phyloP scores from a whole-genome alignment of 2,888 invertebrate species.

The Xestia ashworthii region DNA sequence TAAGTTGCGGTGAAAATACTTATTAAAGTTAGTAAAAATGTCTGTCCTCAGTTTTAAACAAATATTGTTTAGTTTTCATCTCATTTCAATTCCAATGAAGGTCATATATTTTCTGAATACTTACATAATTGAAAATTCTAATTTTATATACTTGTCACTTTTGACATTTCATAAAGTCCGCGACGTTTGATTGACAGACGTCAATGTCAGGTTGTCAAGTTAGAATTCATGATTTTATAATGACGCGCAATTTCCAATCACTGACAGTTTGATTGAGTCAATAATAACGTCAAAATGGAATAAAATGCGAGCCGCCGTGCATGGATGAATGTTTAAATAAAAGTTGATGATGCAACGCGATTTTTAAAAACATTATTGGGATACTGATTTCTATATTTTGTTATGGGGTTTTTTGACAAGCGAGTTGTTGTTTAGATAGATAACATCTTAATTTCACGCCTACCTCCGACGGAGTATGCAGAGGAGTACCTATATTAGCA shows the following conservation, averaged over 20 bases:
- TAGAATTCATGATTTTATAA: slow-evolving; percentile 50
- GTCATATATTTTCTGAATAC: neutral
- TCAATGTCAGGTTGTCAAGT: slow-evolving; percentile 27
- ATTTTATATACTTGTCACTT: neutral
- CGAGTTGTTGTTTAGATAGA: neutral
- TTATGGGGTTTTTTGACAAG: neutral
- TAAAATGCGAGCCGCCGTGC: neutral
- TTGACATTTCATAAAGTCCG: neutral
- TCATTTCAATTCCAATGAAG: neutral
- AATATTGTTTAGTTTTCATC: neutral
- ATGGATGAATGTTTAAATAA: neutral
- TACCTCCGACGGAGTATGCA: too few species aligned
- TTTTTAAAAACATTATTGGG: neutral
- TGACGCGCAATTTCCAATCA: slow-evolving; percentile 32
- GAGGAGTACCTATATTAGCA: too few species aligned
- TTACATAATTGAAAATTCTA: neutral
- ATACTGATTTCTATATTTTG: neutral
- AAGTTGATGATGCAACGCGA: neutral
- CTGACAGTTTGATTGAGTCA: slow-evolving; percentile 28
- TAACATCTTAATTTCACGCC: too few species aligned
- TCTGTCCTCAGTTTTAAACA: neutral
- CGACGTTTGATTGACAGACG: neutral
- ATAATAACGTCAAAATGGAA: slow-evolving; percentile 9
- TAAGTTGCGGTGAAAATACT: neutral
- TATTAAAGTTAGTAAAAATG: too few species aligned